phyloP scores from a whole-genome alignment of 2,888 invertebrate genomes.

The Microdon myrmicae region DNA sequence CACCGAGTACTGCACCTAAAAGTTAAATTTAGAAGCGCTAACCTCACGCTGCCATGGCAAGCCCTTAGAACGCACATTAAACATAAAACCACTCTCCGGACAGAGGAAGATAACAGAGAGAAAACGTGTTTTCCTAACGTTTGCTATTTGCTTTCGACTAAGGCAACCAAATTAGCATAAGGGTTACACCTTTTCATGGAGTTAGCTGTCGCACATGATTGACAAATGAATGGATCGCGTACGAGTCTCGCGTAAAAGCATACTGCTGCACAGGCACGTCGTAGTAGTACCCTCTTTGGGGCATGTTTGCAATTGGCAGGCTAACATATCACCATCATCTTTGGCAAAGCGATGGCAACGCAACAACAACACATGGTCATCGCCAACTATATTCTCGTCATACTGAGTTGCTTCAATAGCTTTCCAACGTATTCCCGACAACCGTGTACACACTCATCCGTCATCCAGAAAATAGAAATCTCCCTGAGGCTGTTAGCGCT shows the following conservation, averaged over 20 bases:
- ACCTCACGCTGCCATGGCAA: conserved; percentile 25
- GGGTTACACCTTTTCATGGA: conserved; percentile 43
- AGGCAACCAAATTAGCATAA: conserved; percentile 41
- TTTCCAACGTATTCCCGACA: neutral
- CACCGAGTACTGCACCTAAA: conserved; percentile 28
- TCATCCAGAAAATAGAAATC: conserved; percentile 19
- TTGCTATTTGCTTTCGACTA: conserved; percentile 36
- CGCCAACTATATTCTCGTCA: conserved; percentile 5
- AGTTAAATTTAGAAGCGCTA: conserved; percentile 27
- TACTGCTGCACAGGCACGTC: neutral
- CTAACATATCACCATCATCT: conserved; percentile 41
- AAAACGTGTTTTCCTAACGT: conserved; percentile 40
- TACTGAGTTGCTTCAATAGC: conserved; percentile 5
- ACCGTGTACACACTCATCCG: conserved; percentile 19
- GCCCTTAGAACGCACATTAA: conserved; percentile 18
- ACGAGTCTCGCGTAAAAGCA: conserved; percentile 18
- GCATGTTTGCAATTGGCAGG: conserved; percentile 31
- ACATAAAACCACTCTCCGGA: conserved; percentile 7
- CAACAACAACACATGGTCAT: conserved; percentile 19
- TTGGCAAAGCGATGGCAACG: too few species aligned
- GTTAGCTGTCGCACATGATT: conserved; percentile 45
- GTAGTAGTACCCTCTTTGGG: conserved; percentile 4
- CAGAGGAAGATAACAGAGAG: conserved; percentile 6
- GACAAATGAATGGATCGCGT: conserved; percentile 47
- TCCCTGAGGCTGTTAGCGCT: neutral